A percentile compares a stretch with the other conserved stretches of the same genome.
Conservation (phyloP, 2,797 vertebrate species). For the Danio tinwini region DNA sequence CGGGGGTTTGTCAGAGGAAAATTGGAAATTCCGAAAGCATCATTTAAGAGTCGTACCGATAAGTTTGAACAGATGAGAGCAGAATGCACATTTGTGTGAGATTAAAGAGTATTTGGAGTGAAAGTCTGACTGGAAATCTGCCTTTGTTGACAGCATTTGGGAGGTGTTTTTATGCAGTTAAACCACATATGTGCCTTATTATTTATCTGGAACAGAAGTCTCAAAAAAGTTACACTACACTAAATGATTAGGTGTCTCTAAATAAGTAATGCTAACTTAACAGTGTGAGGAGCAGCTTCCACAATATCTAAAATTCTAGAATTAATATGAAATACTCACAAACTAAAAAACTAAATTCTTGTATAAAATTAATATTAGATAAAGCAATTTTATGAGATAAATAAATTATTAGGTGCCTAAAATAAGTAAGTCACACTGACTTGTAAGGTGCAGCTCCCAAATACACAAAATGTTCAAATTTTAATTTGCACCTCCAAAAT, state of each 20-base stretch:
- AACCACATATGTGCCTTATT: not conserved
- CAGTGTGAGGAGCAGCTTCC: not conserved
- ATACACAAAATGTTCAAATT: constrained; percentile 39
- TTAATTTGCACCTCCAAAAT: constrained; percentile 61
- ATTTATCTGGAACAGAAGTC: not conserved
- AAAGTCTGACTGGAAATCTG: not conserved
- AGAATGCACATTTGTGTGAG: not conserved
- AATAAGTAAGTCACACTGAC: no score
- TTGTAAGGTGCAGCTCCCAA: not conserved
- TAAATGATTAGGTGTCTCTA: not conserved
- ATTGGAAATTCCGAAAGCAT: constrained; percentile 45
- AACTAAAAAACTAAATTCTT: no score
- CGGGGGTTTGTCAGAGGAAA: constrained; percentile 36
- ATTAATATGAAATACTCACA: no score
- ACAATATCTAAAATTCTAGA: constrained; percentile 14
- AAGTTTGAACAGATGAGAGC: constrained; percentile 19
- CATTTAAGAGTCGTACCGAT: constrained; percentile 13
- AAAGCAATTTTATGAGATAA: no score
- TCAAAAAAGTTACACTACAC: not conserved
- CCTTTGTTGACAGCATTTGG: not conserved
- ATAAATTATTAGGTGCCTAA: no score
- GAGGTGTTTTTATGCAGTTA: not conserved
- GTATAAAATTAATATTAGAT: no score
- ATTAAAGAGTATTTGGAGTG: constrained; percentile 16
- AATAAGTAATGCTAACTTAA: not conserved